Base-by-base conservation (phyloP, 1,140 invertebrate species). In the Venturia canescens region DNA sequence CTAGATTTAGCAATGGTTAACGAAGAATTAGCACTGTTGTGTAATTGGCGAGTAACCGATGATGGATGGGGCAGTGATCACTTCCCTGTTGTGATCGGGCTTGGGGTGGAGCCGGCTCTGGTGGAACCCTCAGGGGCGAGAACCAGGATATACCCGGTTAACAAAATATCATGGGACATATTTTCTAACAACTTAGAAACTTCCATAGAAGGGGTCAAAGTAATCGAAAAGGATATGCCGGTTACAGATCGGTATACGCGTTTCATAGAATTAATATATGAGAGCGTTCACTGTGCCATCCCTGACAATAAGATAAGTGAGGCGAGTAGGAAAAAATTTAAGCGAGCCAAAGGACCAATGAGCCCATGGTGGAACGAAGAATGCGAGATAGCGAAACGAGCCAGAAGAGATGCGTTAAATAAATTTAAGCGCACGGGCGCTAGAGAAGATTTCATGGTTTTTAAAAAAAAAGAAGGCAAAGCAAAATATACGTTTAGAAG, bases 61-160 rank as follows among this genome's bases (percentile, higher is more conserved):
- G 77, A 82, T 66, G 23, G 26, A 1, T 75, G 78, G 67, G 70
- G 77, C n/a, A 82, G 81, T 29, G 81, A 79, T 53, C 81, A 82
- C 21, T 82, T 50, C 53, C 76, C 81, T 3, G 74, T 82, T 7
- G 29, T 38, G 15, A 38, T 82, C 11, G 27, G 26, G n/a, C 4
- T 60, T 34, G 63, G 63, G 21, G 75, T 38, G 7, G 16, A 27
- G 15, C 57, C 63, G 2, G 27, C 21, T 1, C 26, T 78, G 16
- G 31, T 78, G 16, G 57, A 78, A 29, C 1, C 60, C 1, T 0
- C 16, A n/a, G 29, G 3, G 13, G 38, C 38, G 3, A 23, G 60
- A 27, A 79, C 60, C 50, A 69, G 70, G 31, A n/a, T 74, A 16
- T 53, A 74, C n/a, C 26, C 71, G 3, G 1, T 1, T 5, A 44